Conservation (phyloP, 1,140 invertebrate species). For the Drosophila malerkotliana region DNA sequence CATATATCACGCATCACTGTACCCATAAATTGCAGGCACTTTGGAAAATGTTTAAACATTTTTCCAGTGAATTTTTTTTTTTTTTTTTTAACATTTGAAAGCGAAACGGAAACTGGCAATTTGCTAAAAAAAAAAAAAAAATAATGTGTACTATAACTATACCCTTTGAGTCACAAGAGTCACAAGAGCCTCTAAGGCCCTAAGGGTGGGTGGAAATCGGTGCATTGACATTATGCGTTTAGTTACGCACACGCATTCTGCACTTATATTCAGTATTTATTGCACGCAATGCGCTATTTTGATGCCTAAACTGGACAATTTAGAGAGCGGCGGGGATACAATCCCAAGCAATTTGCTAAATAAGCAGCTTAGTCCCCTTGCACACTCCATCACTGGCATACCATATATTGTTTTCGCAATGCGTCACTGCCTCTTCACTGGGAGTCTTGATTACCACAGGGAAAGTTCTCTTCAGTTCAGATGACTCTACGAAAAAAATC, state of each 20-base stretch:
- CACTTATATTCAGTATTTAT: conserved; percentile 40
- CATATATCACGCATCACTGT: conserved; percentile 70
- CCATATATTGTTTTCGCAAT: conserved; percentile 48
- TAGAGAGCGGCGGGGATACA: conserved; percentile 27
- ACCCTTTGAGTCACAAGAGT: too few species aligned
- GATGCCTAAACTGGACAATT: conserved; percentile 73
- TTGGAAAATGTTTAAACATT: conserved; percentile 59
- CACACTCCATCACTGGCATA: not conserved
- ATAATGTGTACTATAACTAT: too few species aligned
- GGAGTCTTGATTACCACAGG: not conserved
- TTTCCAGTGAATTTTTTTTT: conserved; percentile 68
- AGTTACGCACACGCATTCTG: conserved; percentile 76
- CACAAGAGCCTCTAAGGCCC: too few species aligned
- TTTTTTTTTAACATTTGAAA: conserved; percentile 43
- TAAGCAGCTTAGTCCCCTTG: conserved; percentile 51
- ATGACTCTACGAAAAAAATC: conserved; percentile 16
- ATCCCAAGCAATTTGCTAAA: conserved; percentile 63
- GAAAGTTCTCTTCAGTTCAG: not conserved
- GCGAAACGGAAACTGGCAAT: conserved; percentile 78
- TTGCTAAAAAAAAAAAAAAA: conserved; percentile 46
- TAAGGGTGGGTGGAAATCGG: conserved; percentile 23
- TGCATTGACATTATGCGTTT: conserved; percentile 80
- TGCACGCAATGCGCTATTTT: conserved; percentile 71
- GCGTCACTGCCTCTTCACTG: conserved; percentile 57
- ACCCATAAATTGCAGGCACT: conserved; percentile 69